Base-by-base conservation (phyloP, 2,888 invertebrate genomes). In the Thyatira batis region DNA sequence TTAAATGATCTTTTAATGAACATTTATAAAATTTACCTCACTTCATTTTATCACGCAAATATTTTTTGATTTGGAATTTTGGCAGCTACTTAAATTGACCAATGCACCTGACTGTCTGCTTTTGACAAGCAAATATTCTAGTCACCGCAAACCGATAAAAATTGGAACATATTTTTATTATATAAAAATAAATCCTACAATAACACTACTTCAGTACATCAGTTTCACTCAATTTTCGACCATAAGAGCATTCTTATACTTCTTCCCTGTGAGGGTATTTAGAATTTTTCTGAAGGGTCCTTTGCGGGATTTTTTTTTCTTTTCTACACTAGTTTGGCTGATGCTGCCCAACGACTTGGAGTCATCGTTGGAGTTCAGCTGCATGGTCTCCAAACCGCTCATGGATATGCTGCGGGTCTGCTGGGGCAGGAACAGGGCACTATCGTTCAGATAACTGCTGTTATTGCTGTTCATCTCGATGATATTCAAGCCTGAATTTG, bases 401-500 rank as follows among this genome's bases (percentile, higher is more conserved):
- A 73, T 59, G 1, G 80, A 80, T 1, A 63, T 51, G 8, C 73
- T 68, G 13, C 62, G 61, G 0, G 51, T 53, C 0, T 68, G 56
- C 0, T 67, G 49, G 0, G 73, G 75, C 25, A 78, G 63, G 5
- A 67, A 60, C 9, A 54, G 57, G 20, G 60, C 60, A 3, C 64
- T 61, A 0, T 61, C 62, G n/a, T 58, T 58, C n/a, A 61, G 61
- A 0, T 66, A 61, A 0, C 57, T 52, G 23, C 63, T 60, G 43
- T 59, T 57, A 52, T 56, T 62, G 2, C 71, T 57, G 4, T 67
- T 53, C 13, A 78, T 50, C 44, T 82, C 80, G 0, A 65, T 71
- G 9, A 84, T 82, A 50, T 73, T 78, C 9, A 82, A 52, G 0
- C 68, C 67, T 71, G 64, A 4, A 57, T 44, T 13, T 20, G 28